phyloP scores from a whole-genome alignment of 2,888 invertebrate genomes.

The Phyllotreta striolata region DNA sequence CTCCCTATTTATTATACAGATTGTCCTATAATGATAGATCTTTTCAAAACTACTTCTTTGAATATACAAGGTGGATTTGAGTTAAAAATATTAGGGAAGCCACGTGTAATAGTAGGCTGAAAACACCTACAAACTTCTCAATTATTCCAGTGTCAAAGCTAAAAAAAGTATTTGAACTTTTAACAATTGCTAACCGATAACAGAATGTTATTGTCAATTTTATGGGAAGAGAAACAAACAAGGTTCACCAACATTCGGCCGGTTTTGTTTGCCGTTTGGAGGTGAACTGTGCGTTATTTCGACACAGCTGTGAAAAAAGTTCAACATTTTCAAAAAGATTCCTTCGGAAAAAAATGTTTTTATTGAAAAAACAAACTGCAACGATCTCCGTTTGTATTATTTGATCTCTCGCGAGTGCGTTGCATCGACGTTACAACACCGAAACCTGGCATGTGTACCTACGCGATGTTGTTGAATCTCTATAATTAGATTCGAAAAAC shows the following conservation, averaged over 20 bases:
- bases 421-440: not conserved
- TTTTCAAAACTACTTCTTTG: not conserved
- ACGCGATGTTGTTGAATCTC: conserved; percentile 1
- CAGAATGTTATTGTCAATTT: too few species aligned
- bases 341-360: not conserved
- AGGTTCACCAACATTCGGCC: too few species aligned
- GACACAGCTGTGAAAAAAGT: not conserved
- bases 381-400: not conserved
- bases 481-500: conserved; percentile 12
- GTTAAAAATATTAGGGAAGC: too few species aligned
- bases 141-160: too few species aligned
- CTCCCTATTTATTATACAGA: too few species aligned
- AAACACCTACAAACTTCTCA: too few species aligned
- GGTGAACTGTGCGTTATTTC: not conserved
- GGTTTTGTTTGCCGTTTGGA: too few species aligned
- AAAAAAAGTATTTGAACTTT: too few species aligned
- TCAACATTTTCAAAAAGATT: conserved; percentile 2
- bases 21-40: too few species aligned
- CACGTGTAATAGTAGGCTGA: too few species aligned
- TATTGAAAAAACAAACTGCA: conserved; percentile 1
- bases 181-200: too few species aligned
- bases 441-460: conserved; percentile 8
- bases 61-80: not conserved
- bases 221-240: too few species aligned
- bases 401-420: conserved; percentile 3